Evolutionary conservation across 2,797 vertebrate genomes (phyloP).

Genomic region (Centroberyx gerrardi): DNA sequence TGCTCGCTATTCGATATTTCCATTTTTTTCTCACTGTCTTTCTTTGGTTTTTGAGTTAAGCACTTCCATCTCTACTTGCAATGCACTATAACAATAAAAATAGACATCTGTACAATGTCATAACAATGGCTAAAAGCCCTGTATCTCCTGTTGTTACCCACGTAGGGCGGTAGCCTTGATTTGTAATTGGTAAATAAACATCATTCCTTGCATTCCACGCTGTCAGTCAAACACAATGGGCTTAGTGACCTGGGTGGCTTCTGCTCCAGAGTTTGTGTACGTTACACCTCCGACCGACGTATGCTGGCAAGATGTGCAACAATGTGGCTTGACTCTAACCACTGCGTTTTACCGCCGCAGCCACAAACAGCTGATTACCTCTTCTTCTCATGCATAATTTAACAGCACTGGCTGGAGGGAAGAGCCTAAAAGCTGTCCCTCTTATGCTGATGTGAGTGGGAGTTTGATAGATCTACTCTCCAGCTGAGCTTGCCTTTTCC

Average conservation of each 20-base stretch:
- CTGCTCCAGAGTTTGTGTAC: constrained; percentile 44
- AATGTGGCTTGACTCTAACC: constrained; percentile 64
- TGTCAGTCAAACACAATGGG: constrained; percentile 47
- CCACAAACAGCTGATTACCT: constrained; percentile 69
- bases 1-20: too few species aligned
- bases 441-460: constrained; percentile 45
- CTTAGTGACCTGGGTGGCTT: constrained; percentile 40
- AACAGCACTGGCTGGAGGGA: constrained; percentile 56
- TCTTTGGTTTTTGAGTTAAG: too few species aligned
- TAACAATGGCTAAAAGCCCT: background rate
- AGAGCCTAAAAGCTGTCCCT: constrained; percentile 62
- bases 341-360: constrained; percentile 46
- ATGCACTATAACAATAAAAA: background rate
- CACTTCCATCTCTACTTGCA: too few species aligned
- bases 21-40: too few species aligned
- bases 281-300: constrained; percentile 43
- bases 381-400: constrained; percentile 79
- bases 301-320: constrained; percentile 54
- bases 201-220: constrained; percentile 27
- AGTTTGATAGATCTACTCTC: constrained; percentile 51
- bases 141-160: background rate
- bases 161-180: background rate
- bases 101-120: background rate
- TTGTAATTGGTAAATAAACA: constrained; percentile 36
- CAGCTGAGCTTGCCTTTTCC: constrained; percentile 53